Evolutionary conservation across 2,888 invertebrate genomes (phyloP), one percentile per base, ranked within the genome.

Genomic region (Drosophila prostipennis): DNA sequence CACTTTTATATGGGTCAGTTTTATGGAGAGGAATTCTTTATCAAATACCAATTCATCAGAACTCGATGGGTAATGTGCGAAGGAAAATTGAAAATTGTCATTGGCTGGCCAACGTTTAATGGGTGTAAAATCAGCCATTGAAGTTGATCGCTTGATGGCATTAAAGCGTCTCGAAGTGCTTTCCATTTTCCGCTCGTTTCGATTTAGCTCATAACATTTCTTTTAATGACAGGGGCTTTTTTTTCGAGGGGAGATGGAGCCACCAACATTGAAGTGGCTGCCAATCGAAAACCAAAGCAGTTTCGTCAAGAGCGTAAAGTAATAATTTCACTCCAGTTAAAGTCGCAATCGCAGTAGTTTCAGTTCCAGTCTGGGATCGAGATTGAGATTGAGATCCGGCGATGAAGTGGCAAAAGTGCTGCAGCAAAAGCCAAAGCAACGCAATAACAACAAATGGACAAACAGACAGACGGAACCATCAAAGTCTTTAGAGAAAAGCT

Each of bases 371-470:
- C 61, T 32, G 46, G 34, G 64, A 49, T 48, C 19, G 40, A 48
- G 67, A 67, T 49, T 19, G 40, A 48, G 67, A 67, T 49, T 11
- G 40, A 48, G 67, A 67, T 58, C 48, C 70, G 46, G 70, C 72
- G 48, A 51, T 63, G 80, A 80, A 80, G 87, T 87, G 87, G 82
- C 82, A 80, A 84, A 84, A 80, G 81, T 80, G 87, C 85, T 78
- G 58, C 64, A 64, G 58, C 55, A 60, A 74, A 57, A 40, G 55
- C 58, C 7, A 43, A 37, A 14, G 29, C 26, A n/a, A 65, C 26
- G 46, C 53, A 52, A 53, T 19, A 46, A 26, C 34, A 32, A 48
- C 40, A 26, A 40, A 58, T 36, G 19, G 14, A 23, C 40, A 6
- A 19, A 42, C 40, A 58, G 11, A 36, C 59, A n/a, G 26, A 60